Conservation (phyloP, 1,140 invertebrate genomes). For the Drosophila navojoa region DNA sequence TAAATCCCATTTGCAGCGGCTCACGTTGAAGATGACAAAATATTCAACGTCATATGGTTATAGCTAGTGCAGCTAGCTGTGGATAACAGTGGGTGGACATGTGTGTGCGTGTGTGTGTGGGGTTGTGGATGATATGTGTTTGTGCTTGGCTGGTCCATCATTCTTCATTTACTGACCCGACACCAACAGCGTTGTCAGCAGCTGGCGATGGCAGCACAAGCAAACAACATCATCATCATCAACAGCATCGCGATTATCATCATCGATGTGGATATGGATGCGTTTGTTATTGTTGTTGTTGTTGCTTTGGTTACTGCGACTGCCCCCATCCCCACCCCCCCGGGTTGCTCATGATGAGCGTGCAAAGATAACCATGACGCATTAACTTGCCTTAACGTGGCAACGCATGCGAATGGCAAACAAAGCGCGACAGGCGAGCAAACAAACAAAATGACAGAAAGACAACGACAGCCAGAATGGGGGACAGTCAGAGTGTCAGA, state of each 20-base stretch:
- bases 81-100: constrained; percentile 5
- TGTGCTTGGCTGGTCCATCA: constrained; percentile 59
- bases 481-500: neutral
- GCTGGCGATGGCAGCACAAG: constrained; percentile 53
- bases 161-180: constrained; percentile 80
- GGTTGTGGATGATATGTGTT: constrained; percentile 21
- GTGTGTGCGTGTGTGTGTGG: constrained; percentile 10
- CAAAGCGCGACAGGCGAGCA: constrained; percentile 73
- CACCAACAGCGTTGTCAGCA: constrained; percentile 70
- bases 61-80: constrained; percentile 34
- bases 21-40: constrained; percentile 75
- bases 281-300: neutral
- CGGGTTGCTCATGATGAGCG: constrained; percentile 47
- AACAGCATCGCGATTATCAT: constrained; percentile 30
- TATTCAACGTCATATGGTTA: constrained; percentile 38
- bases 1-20: constrained; percentile 64
- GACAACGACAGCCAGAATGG: constrained; percentile 9
- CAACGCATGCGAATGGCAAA: constrained; percentile 74
- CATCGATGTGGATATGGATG: constrained; percentile 63
- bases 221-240: constrained; percentile 44
- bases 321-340: neutral
- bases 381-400: constrained; percentile 60
- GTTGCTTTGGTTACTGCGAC: constrained; percentile 11
- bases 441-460: constrained; percentile 62
- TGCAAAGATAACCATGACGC: constrained; percentile 64